Evolutionary conservation across 2,113 vertebrate species (phyloP).

Genomic region (Solea senegalensis): DNA sequence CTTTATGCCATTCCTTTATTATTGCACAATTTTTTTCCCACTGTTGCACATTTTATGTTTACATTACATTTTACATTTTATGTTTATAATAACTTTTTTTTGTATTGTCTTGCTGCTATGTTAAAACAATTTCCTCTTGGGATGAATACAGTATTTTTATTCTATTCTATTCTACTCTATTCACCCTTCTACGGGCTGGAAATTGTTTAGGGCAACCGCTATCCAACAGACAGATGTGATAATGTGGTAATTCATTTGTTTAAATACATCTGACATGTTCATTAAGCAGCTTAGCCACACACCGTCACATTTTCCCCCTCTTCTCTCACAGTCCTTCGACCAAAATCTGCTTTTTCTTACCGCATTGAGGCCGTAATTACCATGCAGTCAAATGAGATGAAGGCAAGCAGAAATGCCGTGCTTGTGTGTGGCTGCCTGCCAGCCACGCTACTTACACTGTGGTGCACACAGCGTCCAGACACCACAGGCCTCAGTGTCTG

Average conservation of each 20-base stretch:
- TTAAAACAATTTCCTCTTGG: too few species aligned
- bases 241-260: slow-evolving; percentile 76
- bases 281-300: slow-evolving; percentile 76
- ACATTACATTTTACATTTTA: too few species aligned
- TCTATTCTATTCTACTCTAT: background rate
- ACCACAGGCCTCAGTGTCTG: slow-evolving; percentile 50
- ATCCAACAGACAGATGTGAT: slow-evolving; percentile 66
- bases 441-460: slow-evolving; percentile 67
- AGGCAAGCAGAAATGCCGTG: slow-evolving; percentile 65
- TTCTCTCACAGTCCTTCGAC: slow-evolving; percentile 64
- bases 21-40: too few species aligned
- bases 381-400: slow-evolving; percentile 75
- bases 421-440: slow-evolving; percentile 69
- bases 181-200: slow-evolving; percentile 19
- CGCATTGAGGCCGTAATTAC: slow-evolving; percentile 73
- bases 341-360: slow-evolving; percentile 68
- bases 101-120: too few species aligned
- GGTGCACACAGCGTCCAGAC: slow-evolving; percentile 50
- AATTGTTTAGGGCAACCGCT: slow-evolving; percentile 32
- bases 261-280: slow-evolving; percentile 77
- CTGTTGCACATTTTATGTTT: too few species aligned
- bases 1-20: too few species aligned
- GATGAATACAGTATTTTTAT: too few species aligned
- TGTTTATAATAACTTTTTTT: too few species aligned
- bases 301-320: slow-evolving; percentile 52